phyloP scores from a whole-genome alignment of 2,797 vertebrate species.

The Darevskia mixta region DNA sequence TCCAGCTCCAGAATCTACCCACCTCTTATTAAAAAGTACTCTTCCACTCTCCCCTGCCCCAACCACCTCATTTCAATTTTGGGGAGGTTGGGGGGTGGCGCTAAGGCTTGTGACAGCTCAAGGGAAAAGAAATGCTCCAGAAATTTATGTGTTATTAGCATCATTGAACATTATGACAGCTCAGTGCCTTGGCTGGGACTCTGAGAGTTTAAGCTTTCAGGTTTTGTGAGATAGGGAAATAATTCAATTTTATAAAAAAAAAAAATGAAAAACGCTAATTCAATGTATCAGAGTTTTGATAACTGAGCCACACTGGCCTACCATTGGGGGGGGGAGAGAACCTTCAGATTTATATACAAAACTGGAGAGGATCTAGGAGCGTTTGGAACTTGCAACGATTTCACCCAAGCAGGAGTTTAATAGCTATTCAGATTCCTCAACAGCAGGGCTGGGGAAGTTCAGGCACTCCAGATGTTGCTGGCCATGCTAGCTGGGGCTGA shows the following conservation, averaged over 20 bases:
- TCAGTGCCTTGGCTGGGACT: conserved; percentile 37
- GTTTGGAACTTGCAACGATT: background rate
- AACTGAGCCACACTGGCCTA: background rate
- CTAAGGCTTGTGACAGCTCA: fast-evolving
- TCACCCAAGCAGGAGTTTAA: background rate
- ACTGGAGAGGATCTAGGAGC: fast-evolving
- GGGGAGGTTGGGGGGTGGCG: background rate
- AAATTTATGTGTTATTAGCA: background rate
- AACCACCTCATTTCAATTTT: fast-evolving
- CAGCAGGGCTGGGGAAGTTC: background rate
- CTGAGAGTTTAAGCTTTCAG: conserved; percentile 46
- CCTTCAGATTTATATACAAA: conserved; percentile 33
- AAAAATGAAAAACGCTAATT: no score
- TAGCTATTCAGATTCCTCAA: background rate
- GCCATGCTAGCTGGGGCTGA: background rate
- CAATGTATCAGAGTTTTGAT: background rate
- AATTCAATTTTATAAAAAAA: no score
- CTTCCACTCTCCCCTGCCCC: background rate
- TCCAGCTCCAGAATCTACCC: background rate
- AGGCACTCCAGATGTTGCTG: no score
- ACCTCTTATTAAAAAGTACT: no score
- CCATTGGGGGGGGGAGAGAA: background rate
- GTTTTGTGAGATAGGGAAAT: conserved; percentile 27
- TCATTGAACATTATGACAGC: fast-evolving
- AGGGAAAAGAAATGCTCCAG: background rate